phyloP scores from a whole-genome alignment of 2,888 invertebrate genomes.

The Trypoxylon attenuatum region DNA sequence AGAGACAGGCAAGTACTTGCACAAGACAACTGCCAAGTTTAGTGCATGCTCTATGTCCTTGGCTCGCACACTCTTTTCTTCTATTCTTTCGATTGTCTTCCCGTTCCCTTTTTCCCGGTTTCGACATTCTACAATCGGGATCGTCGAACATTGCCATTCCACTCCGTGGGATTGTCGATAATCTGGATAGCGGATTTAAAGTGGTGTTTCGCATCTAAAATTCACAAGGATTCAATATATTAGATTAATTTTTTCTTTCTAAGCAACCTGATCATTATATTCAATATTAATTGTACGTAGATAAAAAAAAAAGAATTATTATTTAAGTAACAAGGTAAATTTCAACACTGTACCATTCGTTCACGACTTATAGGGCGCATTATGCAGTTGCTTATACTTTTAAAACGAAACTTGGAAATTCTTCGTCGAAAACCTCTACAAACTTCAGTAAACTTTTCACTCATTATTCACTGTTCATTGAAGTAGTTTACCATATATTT shows the following conservation, averaged over 20 bases:
- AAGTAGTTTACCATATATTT: too few species aligned
- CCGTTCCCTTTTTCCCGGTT: conserved; percentile 63
- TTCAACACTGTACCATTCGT: neutral
- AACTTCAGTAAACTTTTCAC: too few species aligned
- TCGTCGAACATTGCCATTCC: conserved; percentile 25
- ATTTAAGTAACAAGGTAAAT: too few species aligned
- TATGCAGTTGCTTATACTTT: neutral
- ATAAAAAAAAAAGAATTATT: too few species aligned
- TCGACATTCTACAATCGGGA: conserved; percentile 32
- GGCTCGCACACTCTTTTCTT: conserved; percentile 66
- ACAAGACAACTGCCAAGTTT: conserved; percentile 66
- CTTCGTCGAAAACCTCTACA: too few species aligned
- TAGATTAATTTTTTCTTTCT: neutral
- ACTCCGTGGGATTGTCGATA: conserved; percentile 53
- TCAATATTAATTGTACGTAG: too few species aligned
- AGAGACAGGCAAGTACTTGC: conserved; percentile 67
- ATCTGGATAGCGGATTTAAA: conserved; percentile 27
- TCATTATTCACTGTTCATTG: too few species aligned
- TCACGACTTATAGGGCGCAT: neutral
- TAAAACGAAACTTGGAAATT: too few species aligned
- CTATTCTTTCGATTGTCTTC: conserved; percentile 68
- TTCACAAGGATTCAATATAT: neutral
- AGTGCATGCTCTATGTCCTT: conserved; percentile 65
- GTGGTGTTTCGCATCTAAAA: neutral
- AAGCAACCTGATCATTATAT: too few species aligned